phyloP scores from a whole-genome alignment of 2,888 invertebrate genomes.

The Orchesellides sinensis region DNA sequence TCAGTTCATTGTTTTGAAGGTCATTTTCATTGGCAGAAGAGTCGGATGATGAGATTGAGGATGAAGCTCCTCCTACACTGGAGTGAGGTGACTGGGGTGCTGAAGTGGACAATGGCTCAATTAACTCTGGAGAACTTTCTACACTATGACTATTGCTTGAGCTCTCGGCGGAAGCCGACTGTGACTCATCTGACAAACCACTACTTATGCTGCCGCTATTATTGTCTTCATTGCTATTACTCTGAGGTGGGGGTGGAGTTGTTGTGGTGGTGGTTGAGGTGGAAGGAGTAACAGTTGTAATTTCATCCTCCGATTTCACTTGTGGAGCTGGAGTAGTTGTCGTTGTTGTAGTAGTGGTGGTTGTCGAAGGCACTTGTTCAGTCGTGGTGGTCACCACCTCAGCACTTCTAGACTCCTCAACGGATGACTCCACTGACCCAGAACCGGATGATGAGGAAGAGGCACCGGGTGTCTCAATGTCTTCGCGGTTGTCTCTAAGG shows the following conservation, averaged over 20 bases:
- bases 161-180: background rate
- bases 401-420: background rate
- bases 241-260: background rate
- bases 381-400: background rate
- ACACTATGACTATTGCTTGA: background rate
- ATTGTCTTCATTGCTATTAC: background rate
- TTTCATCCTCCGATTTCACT: too few species aligned
- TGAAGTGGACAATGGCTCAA: background rate
- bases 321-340: conserved; percentile 12
- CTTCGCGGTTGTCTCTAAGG: conserved; percentile 28
- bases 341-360: conserved; percentile 16
- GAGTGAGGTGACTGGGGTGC: too few species aligned
- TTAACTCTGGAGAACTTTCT: background rate
- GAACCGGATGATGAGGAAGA: background rate
- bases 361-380: background rate
- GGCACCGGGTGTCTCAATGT: conserved; percentile 28
- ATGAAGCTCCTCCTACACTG: conserved; percentile 18
- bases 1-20: conserved; percentile 45
- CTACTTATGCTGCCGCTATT: background rate
- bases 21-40: conserved; percentile 29
- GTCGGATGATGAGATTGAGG: background rate
- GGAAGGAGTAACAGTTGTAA: conserved; percentile 2
- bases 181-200: background rate
- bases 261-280: background rate
- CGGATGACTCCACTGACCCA: background rate